Conservation (phyloP, 2,888 invertebrate species). For the Caenorhabditis sinica region DNA sequence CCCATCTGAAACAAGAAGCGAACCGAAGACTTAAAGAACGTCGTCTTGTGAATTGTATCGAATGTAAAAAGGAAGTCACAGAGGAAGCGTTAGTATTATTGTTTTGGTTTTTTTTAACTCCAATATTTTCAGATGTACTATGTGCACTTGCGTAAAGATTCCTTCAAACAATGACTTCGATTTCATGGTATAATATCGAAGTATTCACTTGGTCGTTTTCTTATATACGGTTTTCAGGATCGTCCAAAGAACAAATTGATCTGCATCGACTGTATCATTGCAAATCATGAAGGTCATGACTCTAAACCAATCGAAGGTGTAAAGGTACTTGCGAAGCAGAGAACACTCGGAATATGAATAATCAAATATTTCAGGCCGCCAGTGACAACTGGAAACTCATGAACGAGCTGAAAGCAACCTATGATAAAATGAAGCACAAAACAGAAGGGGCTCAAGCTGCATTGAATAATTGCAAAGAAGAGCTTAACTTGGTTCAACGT, state of each 20-base stretch:
- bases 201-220: neutral
- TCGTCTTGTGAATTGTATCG: constrained; percentile 1
- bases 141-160: constrained; percentile 6
- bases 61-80: neutral
- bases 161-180: neutral
- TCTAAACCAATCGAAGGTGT: constrained; percentile 18
- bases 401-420: neutral
- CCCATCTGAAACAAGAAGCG: neutral
- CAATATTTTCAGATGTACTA: constrained; percentile 12
- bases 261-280: constrained; percentile 16
- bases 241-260: constrained; percentile 25
- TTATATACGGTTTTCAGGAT: neutral
- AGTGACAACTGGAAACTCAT: neutral
- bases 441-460: neutral
- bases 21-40: neutral
- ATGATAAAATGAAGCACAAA: neutral
- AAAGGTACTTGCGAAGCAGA: neutral
- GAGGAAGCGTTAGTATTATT: constrained; percentile 8
- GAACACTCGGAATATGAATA: neutral
- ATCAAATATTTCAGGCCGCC: neutral
- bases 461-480: neutral
- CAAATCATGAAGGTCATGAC: constrained; percentile 2
- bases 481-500: neutral
- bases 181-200: constrained; percentile 20
- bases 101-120: neutral